Percentiles rank a stretch among this genome's conserved stretches.
Evolutionary conservation across 2,888 invertebrate species (phyloP).

Genomic region (Junonia oenone): DNA sequence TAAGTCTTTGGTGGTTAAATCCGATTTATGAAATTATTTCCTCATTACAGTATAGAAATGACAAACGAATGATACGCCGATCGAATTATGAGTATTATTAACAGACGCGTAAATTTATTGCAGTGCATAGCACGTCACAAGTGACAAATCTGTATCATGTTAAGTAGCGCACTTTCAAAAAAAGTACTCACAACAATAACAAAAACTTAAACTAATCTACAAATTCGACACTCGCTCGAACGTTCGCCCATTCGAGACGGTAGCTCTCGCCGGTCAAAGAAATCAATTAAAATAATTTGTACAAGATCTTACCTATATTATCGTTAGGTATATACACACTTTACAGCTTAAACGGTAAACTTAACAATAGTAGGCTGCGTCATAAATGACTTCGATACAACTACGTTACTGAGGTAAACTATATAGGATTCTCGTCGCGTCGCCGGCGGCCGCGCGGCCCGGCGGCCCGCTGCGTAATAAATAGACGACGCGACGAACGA

Average conservation of each 20-base stretch:
- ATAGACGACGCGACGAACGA: constrained; percentile 49
- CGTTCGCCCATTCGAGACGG: constrained; percentile 16
- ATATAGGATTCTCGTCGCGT: constrained; percentile 54
- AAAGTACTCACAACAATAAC: constrained; percentile 47
- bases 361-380: constrained; percentile 77
- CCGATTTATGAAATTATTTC: constrained; percentile 35
- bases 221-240: constrained; percentile 40
- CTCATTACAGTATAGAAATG: constrained; percentile 26
- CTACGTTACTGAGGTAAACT: constrained; percentile 75
- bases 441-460: constrained; percentile 12
- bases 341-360: constrained; percentile 68
- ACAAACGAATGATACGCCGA: constrained; percentile 25
- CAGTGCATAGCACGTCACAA: constrained; percentile 34
- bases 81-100: constrained; percentile 41
- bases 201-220: constrained; percentile 40
- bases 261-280: constrained; percentile 30
- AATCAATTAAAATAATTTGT: constrained; percentile 66
- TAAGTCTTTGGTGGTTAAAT: constrained; percentile 54
- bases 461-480: constrained; percentile 35
- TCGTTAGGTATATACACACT: constrained; percentile 57
- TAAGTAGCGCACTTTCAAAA: constrained; percentile 40
- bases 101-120: constrained; percentile 21
- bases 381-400: constrained; percentile 71
- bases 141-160: constrained; percentile 41
- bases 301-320: constrained; percentile 60